phyloP scores from a whole-genome alignment of 2,797 vertebrate genomes.

The Esox masquinongy region DNA sequence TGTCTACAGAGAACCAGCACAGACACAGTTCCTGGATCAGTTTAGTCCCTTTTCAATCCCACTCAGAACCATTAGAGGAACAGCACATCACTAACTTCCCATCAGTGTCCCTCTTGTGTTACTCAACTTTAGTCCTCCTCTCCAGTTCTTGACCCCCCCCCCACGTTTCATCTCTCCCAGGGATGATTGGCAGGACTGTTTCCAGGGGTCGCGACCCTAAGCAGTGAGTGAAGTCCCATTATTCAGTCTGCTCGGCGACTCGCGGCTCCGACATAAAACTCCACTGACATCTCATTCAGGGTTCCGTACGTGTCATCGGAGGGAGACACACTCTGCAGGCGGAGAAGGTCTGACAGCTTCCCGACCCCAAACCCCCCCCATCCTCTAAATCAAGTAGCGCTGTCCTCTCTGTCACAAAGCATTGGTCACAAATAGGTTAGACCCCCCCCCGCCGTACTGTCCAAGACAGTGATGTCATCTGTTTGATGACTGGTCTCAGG shows the following conservation, averaged over 20 bases:
- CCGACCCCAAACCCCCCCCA: slow-evolving; percentile 32
- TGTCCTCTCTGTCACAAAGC: slow-evolving; percentile 35
- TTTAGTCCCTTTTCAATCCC: neutral
- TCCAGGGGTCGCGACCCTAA: neutral
- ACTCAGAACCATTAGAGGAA: neutral
- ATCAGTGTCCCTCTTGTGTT: neutral
- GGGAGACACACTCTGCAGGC: slow-evolving; percentile 38
- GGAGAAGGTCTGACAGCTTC: slow-evolving; percentile 42
- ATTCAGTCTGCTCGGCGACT: slow-evolving; percentile 31
- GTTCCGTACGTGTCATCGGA: slow-evolving; percentile 28
- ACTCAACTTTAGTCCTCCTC: neutral
- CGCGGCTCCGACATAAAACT: slow-evolving; percentile 26
- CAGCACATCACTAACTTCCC: neutral
- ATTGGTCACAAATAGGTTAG: slow-evolving; percentile 20
- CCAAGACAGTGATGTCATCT: slow-evolving; percentile 1
- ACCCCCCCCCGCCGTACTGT: neutral
- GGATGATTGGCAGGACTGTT: neutral
- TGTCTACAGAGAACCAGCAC: neutral
- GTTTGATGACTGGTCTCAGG: slow-evolving; percentile 27
- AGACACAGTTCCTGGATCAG: neutral
- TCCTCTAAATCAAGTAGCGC: slow-evolving; percentile 42
- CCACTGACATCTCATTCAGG: slow-evolving; percentile 46
- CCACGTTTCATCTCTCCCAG: neutral
- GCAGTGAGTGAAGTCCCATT: slow-evolving; percentile 21
- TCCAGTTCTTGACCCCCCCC: neutral